These are phyloP conservation scores for Tachystola acroxantha DNA, from an alignment of 2,888 invertebrate genomes.

Conservation along the genomic window DNA sequence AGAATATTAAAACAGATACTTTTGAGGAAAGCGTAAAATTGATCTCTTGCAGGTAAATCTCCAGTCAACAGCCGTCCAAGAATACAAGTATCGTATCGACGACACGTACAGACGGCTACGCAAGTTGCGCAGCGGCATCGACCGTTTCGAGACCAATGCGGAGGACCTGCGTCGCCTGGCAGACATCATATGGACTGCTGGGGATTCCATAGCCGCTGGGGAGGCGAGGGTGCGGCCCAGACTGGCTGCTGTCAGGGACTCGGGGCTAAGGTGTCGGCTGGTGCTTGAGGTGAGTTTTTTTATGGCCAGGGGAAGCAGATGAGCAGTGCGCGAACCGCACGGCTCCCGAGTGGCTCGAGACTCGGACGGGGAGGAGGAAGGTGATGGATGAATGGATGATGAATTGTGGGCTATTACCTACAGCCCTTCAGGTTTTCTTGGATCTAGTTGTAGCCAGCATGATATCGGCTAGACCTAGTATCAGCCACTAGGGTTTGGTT, in stretches of 20 bases:
- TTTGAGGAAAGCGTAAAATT: too few species aligned
- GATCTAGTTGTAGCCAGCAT: too few species aligned
- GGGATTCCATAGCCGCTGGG: constrained; percentile 68
- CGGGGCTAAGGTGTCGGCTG: constrained; percentile 49
- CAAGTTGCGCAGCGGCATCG: constrained; percentile 35
- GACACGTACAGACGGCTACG: constrained; percentile 41
- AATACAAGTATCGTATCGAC: constrained; percentile 53
- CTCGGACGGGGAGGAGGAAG: too few species aligned
- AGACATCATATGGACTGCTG: constrained; percentile 62
- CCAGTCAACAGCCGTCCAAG: constrained; percentile 62
- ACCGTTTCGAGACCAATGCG: constrained; percentile 52
- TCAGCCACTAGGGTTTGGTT: too few species aligned
- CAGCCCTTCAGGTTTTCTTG: too few species aligned
- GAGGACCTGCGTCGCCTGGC: constrained; percentile 66
- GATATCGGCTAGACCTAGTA: too few species aligned
- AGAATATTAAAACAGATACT: too few species aligned
- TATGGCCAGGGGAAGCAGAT: too few species aligned
- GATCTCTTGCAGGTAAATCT: constrained; percentile 63
- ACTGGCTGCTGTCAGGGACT: constrained; percentile 39
- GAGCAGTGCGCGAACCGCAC: too few species aligned
- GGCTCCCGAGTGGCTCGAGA: too few species aligned
- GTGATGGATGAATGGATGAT: too few species aligned
- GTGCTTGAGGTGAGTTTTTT: constrained; percentile 53
- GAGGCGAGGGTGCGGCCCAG: constrained; percentile 58
- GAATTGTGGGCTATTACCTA: too few species aligned